Conservation (phyloP, 2,888 invertebrate genomes). For the Teleiodes luculella region DNA sequence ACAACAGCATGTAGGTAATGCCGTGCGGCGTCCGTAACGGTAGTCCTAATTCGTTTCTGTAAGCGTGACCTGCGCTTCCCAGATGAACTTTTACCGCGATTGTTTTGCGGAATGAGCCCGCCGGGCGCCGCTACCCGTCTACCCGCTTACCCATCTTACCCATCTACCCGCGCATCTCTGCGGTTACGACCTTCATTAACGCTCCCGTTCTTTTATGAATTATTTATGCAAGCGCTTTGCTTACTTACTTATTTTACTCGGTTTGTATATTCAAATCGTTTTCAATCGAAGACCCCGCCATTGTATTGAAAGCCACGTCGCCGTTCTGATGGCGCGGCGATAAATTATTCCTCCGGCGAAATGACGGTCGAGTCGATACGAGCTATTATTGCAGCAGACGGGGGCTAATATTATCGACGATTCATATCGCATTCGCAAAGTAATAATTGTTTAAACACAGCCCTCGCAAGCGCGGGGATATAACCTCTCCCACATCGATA, state of each 20-base stretch:
- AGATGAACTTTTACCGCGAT: constrained; percentile 43
- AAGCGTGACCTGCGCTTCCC: constrained; percentile 28
- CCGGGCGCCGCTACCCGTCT: constrained; percentile 21
- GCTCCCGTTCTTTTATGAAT: constrained; percentile 66
- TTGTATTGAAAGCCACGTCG: constrained; percentile 65
- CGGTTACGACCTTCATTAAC: constrained; percentile 65
- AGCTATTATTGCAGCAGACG: constrained; percentile 72
- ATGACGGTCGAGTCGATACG: constrained; percentile 69
- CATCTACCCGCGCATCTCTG: constrained; percentile 38
- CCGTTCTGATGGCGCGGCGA: constrained; percentile 61
- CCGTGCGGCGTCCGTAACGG: neutral
- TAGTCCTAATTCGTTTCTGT: constrained; percentile 19
- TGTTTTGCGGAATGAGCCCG: constrained; percentile 43
- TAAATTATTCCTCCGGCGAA: constrained; percentile 70
- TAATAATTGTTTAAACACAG: constrained; percentile 75
- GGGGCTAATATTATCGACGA: constrained; percentile 72
- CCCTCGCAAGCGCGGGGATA: constrained; percentile 24
- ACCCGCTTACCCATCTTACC: neutral
- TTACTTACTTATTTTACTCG: constrained; percentile 46
- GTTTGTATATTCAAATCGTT: constrained; percentile 39
- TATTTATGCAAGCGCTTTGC: constrained; percentile 62
- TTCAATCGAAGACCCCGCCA: constrained; percentile 51
- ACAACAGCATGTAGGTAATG: constrained; percentile 1
- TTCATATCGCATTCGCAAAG: constrained; percentile 68
- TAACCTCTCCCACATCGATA: constrained; percentile 50